phyloP scores from a whole-genome alignment of 35 echinoderm and acorn worm genomes.

The Apostichopus californicus region DNA sequence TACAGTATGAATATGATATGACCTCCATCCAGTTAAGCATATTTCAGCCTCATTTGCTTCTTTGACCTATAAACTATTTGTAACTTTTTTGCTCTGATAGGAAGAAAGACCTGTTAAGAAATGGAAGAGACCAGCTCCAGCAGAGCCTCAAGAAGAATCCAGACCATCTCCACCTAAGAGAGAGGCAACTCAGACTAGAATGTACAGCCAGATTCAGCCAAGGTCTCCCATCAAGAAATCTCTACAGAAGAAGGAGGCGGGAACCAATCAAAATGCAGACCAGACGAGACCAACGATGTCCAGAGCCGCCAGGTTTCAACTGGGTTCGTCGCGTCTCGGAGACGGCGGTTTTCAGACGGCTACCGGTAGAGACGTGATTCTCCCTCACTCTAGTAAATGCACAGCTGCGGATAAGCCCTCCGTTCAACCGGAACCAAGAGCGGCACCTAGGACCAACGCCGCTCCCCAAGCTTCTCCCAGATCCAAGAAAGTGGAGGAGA shows the following conservation, averaged over 20 bases:
- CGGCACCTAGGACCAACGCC: not conserved
- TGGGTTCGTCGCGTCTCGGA: constrained; percentile 24
- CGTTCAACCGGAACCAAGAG: not conserved
- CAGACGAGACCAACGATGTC: not conserved
- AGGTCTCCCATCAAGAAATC: constrained; percentile 65
- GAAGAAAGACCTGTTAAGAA: constrained; percentile 36
- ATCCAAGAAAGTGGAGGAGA: not conserved
- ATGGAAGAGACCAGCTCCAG: constrained; percentile 48
- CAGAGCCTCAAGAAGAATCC: constrained; percentile 29
- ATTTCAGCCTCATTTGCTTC: no score
- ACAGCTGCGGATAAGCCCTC: not conserved
- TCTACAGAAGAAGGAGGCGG: not conserved
- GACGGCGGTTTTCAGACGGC: constrained; percentile 10
- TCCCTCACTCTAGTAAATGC: constrained; percentile 22
- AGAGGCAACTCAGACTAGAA: constrained; percentile 31
- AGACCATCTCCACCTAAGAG: constrained; percentile 53
- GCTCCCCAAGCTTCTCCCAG: not conserved
- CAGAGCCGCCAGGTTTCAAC: constrained; percentile 16
- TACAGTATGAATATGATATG: no score
- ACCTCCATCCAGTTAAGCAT: no score
- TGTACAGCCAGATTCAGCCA: constrained; percentile 20
- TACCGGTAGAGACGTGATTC: not conserved
- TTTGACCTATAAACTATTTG: no score
- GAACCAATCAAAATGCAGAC: not conserved
- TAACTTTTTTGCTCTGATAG: not conserved